These are phyloP conservation scores for Xestia c-nigrum DNA, from an alignment of 2,888 invertebrate genomes.

Conservation along the genomic window DNA sequence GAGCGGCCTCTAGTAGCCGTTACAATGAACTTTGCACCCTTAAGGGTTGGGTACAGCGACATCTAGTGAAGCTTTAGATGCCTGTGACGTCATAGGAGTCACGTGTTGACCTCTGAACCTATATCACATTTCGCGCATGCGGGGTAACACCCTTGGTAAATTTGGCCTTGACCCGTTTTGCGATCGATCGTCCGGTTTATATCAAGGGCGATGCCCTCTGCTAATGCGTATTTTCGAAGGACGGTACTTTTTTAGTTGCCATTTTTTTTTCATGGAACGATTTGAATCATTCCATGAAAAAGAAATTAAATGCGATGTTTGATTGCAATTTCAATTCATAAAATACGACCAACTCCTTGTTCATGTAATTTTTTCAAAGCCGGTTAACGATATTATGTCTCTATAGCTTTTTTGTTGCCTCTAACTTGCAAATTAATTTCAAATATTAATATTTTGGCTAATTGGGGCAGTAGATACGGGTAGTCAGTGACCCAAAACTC, in stretches of 20 bases:
- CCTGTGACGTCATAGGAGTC: constrained; percentile 1
- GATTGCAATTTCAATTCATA: neutral
- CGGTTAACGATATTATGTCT: neutral
- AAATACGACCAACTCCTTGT: neutral
- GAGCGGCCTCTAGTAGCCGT: constrained; percentile 53
- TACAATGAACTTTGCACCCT: neutral
- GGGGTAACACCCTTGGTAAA: neutral
- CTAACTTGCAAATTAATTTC: neutral
- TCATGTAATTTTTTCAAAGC: neutral
- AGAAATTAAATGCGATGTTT: neutral
- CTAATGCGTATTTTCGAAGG: neutral
- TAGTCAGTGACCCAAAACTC: too few species aligned
- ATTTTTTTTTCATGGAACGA: neutral
- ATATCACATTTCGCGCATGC: constrained; percentile 16
- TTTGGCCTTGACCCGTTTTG: constrained; percentile 30
- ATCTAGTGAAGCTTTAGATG: neutral
- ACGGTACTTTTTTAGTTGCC: neutral
- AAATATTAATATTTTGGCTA: neutral
- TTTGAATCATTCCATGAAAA: neutral
- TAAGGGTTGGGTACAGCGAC: constrained; percentile 8
- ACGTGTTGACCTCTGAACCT: constrained; percentile 18
- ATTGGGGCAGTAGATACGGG: neutral
- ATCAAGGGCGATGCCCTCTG: neutral
- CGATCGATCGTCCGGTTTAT: neutral
- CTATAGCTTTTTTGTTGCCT: neutral